Evolutionary conservation across 1,140 invertebrate genomes (phyloP).

Genomic region (Drosophila oshimai): DNA sequence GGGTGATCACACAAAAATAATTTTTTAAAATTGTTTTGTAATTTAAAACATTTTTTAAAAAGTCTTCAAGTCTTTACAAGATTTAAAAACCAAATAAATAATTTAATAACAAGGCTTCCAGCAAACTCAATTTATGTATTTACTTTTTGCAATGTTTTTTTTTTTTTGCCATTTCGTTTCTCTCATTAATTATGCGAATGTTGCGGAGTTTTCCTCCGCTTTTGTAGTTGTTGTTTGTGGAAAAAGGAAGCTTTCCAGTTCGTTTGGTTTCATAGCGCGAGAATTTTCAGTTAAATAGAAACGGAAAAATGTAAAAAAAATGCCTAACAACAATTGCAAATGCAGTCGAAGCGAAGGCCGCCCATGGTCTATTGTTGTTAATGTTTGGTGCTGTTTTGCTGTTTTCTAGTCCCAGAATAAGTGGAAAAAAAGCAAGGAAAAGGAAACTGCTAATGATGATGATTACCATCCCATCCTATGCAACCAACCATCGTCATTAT

Average conservation of each 20-base stretch:
- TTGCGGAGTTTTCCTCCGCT: slow-evolving; percentile 41
- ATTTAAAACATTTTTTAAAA: neutral
- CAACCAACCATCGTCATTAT: slow-evolving; percentile 23
- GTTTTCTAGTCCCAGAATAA: slow-evolving; percentile 7
- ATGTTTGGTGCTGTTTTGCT: neutral
- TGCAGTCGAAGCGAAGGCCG: slow-evolving; percentile 46
- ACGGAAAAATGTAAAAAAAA: too few relatives aligned
- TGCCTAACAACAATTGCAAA: slow-evolving; percentile 15
- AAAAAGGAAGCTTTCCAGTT: slow-evolving; percentile 78
- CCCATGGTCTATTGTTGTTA: slow-evolving; percentile 31
- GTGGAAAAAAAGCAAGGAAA: too few relatives aligned
- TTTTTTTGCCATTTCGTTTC: slow-evolving; percentile 43
- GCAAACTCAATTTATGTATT: slow-evolving; percentile 1
- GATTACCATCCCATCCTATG: slow-evolving; percentile 23
- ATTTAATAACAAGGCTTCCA: neutral
- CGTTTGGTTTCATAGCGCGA: slow-evolving; percentile 64
- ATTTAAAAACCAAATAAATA: neutral
- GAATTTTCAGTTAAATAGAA: slow-evolving; percentile 53
- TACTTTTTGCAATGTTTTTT: neutral
- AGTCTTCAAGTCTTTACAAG: neutral
- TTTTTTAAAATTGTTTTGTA: neutral
- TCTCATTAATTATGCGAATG: slow-evolving; percentile 70
- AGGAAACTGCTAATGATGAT: slow-evolving; percentile 47
- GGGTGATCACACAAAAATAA: neutral
- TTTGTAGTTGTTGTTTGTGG: slow-evolving; percentile 18